A percentile compares a stretch with the other conserved stretches of the same genome.
Conservation (phyloP, 1,140 invertebrate genomes). For the Onthophagus taurus region DNA sequence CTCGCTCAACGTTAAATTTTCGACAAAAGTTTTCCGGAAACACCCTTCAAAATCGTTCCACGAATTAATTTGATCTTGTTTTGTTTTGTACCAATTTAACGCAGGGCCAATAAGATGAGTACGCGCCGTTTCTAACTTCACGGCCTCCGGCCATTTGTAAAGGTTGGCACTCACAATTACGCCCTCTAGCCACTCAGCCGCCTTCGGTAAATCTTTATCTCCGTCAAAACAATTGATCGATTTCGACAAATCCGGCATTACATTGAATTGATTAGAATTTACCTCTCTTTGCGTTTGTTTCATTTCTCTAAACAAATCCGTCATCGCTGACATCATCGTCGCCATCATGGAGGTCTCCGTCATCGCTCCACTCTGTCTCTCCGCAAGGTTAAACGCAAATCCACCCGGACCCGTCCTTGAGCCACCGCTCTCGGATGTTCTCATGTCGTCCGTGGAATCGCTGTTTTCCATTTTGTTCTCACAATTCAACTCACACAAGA, state of each 20-base stretch:
- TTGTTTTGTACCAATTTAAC: constrained; percentile 10
- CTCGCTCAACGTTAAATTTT: constrained; percentile 10
- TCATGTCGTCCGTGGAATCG: too few species aligned
- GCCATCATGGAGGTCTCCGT: too few species aligned
- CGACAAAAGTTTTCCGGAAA: constrained; percentile 20
- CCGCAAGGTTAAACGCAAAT: too few species aligned
- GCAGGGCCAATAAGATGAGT: constrained; percentile 12
- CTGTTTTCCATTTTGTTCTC: too few species aligned
- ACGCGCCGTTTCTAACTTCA: constrained; percentile 9
- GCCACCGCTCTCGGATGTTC: too few species aligned
- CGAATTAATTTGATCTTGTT: constrained; percentile 6
- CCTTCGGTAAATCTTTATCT: neutral
- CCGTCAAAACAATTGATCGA: neutral
- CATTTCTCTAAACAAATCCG: too few species aligned
- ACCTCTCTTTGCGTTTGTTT: too few species aligned
- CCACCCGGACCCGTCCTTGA: too few species aligned
- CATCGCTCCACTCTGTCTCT: too few species aligned
- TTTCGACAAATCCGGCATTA: constrained; percentile 7
- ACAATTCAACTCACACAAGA: too few species aligned
- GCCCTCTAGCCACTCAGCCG: neutral
- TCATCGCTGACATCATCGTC: too few species aligned
- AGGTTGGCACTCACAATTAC: neutral
- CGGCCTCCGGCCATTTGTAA: constrained; percentile 12
- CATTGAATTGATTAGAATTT: too few species aligned
- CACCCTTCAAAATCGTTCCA: constrained; percentile 14